phyloP scores from a whole-genome alignment of 2,797 vertebrate species.

The Sebastiscus albofasciatus region DNA sequence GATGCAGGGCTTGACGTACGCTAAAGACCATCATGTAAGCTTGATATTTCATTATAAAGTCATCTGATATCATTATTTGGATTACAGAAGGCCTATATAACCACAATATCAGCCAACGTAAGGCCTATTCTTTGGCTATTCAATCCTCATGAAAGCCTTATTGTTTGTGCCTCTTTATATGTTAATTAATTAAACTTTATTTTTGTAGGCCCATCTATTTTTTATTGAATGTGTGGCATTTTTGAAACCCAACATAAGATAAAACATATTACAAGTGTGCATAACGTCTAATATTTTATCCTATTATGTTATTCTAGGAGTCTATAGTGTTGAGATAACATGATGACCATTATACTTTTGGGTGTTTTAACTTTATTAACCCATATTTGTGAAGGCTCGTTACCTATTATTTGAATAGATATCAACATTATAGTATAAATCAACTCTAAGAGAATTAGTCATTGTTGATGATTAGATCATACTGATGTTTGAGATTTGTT shows the following conservation, averaged over 20 bases:
- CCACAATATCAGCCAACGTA: background rate
- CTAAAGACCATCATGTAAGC: background rate
- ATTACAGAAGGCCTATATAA: background rate
- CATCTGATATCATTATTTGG: background rate
- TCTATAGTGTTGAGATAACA: background rate
- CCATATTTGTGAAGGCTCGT: background rate
- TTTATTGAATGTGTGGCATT: background rate
- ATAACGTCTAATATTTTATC: background rate
- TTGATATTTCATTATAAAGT: background rate
- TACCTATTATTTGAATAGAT: background rate
- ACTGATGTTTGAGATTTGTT: background rate
- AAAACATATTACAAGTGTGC: background rate
- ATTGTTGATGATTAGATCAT: background rate
- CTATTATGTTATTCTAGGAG: background rate
- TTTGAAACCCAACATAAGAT: background rate
- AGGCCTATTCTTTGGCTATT: background rate
- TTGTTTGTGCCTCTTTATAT: background rate
- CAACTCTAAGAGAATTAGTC: background rate
- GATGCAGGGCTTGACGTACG: background rate
- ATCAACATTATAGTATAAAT: background rate
- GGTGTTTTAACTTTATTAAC: too few species aligned
- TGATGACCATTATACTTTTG: background rate
- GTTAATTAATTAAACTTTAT: background rate
- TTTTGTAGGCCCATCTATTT: background rate
- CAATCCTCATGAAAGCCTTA: background rate